phyloP scores from a whole-genome alignment of 1,140 invertebrate genomes.

The Cyclargus thomasi region DNA sequence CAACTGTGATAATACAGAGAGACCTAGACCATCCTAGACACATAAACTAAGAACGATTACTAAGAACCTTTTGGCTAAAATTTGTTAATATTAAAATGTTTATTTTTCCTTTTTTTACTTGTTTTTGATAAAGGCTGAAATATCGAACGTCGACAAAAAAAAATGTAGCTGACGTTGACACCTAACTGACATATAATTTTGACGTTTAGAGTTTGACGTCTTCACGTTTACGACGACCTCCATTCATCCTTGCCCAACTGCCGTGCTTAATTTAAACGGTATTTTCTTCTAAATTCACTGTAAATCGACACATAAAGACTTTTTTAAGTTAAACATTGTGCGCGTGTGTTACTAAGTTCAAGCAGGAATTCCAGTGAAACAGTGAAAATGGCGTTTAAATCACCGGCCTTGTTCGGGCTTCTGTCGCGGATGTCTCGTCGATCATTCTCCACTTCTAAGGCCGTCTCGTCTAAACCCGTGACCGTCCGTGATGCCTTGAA shows the following conservation, averaged over 20 bases:
- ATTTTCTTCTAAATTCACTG: conserved; percentile 41
- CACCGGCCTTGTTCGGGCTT: conserved; percentile 52
- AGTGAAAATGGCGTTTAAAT: conserved; percentile 69
- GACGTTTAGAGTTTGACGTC: conserved; percentile 13
- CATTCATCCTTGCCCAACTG: conserved; percentile 61
- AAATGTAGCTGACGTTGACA: neutral
- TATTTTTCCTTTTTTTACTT: too few relatives aligned
- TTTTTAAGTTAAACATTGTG: conserved; percentile 28
- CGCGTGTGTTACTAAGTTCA: conserved; percentile 35
- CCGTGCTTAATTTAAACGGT: conserved; percentile 38
- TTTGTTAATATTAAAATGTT: too few relatives aligned
- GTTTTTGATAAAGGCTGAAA: too few relatives aligned
- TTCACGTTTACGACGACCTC: conserved; percentile 47
- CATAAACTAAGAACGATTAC: too few relatives aligned
- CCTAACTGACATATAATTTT: conserved; percentile 1
- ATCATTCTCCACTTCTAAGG: conserved; percentile 56
- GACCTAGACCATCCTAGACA: too few relatives aligned
- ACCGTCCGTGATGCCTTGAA: conserved; percentile 98
- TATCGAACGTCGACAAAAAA: neutral
- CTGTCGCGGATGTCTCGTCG: conserved; percentile 47
- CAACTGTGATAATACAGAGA: too few relatives aligned
- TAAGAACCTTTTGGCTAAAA: too few relatives aligned
- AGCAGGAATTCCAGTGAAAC: conserved; percentile 29
- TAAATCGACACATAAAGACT: conserved; percentile 30
- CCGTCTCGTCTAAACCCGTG: conserved; percentile 81